phyloP scores from a whole-genome alignment of 2,888 invertebrate genomes.

The Platerodrilus igneus region DNA sequence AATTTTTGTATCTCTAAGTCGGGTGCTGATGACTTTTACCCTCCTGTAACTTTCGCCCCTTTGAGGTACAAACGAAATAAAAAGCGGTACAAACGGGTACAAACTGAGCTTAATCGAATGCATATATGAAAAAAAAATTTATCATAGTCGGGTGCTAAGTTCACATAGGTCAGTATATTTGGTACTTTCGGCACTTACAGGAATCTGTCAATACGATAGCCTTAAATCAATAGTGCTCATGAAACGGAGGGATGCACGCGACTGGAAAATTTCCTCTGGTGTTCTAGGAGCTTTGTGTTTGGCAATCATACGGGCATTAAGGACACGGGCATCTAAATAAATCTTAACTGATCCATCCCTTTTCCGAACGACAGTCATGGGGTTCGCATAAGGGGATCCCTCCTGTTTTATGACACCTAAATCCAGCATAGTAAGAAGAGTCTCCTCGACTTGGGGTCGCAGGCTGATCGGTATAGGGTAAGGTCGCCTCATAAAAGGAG shows the following conservation, averaged over 20 bases:
- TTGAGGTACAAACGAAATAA: too few relatives aligned
- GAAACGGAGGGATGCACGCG: constrained; percentile 13
- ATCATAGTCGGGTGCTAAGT: too few relatives aligned
- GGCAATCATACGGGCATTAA: constrained; percentile 33
- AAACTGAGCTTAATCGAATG: too few relatives aligned
- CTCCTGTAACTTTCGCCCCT: too few relatives aligned
- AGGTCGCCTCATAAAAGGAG: constrained; percentile 27
- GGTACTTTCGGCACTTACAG: constrained; percentile 15
- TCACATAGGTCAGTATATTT: too few relatives aligned
- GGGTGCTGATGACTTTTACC: too few relatives aligned
- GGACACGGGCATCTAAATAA: constrained; percentile 34
- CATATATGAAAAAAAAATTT: too few relatives aligned
- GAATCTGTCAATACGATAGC: constrained; percentile 26
- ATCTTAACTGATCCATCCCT: constrained; percentile 29
- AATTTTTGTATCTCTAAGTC: too few relatives aligned
- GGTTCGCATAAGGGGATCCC: constrained; percentile 28
- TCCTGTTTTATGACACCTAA: constrained; percentile 34
- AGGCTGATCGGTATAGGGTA: constrained; percentile 34
- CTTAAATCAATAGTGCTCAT: constrained; percentile 22
- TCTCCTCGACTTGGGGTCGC: constrained; percentile 27
- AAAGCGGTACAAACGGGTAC: too few relatives aligned
- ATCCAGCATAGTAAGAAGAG: constrained; percentile 31
- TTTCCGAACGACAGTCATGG: constrained; percentile 19
- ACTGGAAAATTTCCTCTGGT: constrained; percentile 19
- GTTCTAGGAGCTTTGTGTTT: constrained; percentile 30